Base-by-base conservation (phyloP, 2,113 vertebrate genomes). In the Chroicocephalus ridibundus region DNA sequence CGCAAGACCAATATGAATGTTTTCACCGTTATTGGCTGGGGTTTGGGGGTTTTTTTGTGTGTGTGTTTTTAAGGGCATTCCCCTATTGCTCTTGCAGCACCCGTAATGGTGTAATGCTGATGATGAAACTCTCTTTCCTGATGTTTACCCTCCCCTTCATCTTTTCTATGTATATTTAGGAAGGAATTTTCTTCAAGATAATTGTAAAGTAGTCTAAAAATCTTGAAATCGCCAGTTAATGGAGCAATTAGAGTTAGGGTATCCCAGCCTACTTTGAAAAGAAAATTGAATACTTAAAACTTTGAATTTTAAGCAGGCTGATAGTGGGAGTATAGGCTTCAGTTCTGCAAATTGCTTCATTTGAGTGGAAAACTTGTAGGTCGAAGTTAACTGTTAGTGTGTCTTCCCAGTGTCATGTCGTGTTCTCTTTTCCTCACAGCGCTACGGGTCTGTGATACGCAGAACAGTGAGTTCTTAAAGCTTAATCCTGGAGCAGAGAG, bases 231-330 rank as follows among this genome's bases (percentile, higher is more conserved):
- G 14, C 5, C 16, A 66, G 85, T 70, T 95, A 86, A 85, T 74
- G 71, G 85, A 76, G 46, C 80, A 81, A 60, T 88, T 96, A 70
- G 77, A 95, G 76, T 76, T 51, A 60, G 88, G 88, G 44, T 88
- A 47, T 61, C 80, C 74, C 69, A 82, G 81, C 66, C 83, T 82
- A 47, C 95, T 68, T 86, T 47, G 93, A 79, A 57, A 72, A 66
- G 94, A 71, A 57, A 61, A 89, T 65, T 44, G 72, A 61, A 49
- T 74, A 13, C 19, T 77, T 12, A 10, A 79, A 44, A 47, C 36
- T 47, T 52, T 4, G 60, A 19, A 12, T 90, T 87, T 76, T 62
- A 26, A 86, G 46, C 57, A 46, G 58, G 85, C 75, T 78, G 64
- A 2, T 42, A 3, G 92, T 95, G 94, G 95, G 80, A 92, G 95